Percentiles rank a stretch among this genome's conserved stretches.
These are phyloP conservation scores for Leuciscus waleckii DNA, from an alignment of 2,797 vertebrate genomes.

Conservation along the genomic window DNA sequence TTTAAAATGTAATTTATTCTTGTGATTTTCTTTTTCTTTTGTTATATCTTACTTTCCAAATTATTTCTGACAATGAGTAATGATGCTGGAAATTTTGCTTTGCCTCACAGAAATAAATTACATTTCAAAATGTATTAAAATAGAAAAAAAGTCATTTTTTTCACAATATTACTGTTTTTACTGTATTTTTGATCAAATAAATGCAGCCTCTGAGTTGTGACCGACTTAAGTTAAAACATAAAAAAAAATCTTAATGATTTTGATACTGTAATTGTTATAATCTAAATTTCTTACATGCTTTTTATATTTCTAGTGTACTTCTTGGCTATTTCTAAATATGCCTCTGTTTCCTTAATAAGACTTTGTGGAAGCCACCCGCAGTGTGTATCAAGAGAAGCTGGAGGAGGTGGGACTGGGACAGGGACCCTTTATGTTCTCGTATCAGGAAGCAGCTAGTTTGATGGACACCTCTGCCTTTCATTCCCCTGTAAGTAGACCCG, in stretches of 20 bases:
- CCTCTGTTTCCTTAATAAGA: slow-evolving; percentile 75
- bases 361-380: slow-evolving; percentile 83
- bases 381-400: slow-evolving; percentile 81
- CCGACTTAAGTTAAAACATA: not conserved
- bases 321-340: not conserved
- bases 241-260: not conserved
- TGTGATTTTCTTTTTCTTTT: not conserved
- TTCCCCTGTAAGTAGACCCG: slow-evolving; percentile 78
- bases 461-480: slow-evolving; percentile 91
- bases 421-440: slow-evolving; percentile 84
- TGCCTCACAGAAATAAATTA: not conserved
- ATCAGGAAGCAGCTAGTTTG: slow-evolving; percentile 87
- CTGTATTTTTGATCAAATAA: not conserved
- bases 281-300: not conserved
- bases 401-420: slow-evolving; percentile 80
- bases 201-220: not conserved
- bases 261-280: not conserved
- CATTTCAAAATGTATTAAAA: not conserved
- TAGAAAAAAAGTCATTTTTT: not conserved
- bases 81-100: not conserved
- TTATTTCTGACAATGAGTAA: not conserved
- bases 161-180: not conserved
- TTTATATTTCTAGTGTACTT: slow-evolving; percentile 2
- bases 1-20: no score
- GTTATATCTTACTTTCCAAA: not conserved